Conservation (phyloP, 2,797 vertebrate species). For the Dendrocincla fuliginosa region DNA sequence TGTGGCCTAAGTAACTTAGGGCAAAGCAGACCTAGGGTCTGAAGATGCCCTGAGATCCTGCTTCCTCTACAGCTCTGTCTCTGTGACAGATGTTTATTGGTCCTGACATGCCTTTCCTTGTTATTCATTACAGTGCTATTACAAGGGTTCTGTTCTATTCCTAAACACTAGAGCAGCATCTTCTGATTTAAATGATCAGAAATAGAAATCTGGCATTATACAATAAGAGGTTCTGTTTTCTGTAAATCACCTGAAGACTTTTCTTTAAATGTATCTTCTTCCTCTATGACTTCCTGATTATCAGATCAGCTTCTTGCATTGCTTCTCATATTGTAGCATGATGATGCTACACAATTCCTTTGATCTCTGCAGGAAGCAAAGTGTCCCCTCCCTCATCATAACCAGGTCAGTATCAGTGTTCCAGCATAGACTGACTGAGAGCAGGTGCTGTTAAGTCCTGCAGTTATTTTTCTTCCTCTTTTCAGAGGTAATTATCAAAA, state of each 20-base stretch:
- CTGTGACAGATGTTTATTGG: not conserved
- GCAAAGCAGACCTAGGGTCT: not conserved
- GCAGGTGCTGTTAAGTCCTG: not conserved
- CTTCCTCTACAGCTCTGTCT: not conserved
- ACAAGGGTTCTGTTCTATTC: not conserved
- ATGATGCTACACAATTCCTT: not conserved
- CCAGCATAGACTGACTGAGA: not conserved
- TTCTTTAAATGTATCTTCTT: not conserved
- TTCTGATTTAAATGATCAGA: not conserved
- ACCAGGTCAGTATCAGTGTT: not conserved
- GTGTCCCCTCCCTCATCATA: not conserved
- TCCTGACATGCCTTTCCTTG: not conserved
- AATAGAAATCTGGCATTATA: not conserved
- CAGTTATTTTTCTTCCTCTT: not conserved
- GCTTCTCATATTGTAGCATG: not conserved
- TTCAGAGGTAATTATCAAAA: not conserved
- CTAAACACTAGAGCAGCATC: not conserved
- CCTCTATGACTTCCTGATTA: not conserved
- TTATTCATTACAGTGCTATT: not conserved
- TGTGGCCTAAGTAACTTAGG: not conserved
- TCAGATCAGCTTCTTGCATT: not conserved
- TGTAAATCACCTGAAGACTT: not conserved
- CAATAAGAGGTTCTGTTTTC: not conserved
- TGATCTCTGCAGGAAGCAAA: not conserved
- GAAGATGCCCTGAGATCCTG: not conserved